Base-by-base conservation (phyloP, 1,140 invertebrate genomes). In the Chironomus tepperi region DNA sequence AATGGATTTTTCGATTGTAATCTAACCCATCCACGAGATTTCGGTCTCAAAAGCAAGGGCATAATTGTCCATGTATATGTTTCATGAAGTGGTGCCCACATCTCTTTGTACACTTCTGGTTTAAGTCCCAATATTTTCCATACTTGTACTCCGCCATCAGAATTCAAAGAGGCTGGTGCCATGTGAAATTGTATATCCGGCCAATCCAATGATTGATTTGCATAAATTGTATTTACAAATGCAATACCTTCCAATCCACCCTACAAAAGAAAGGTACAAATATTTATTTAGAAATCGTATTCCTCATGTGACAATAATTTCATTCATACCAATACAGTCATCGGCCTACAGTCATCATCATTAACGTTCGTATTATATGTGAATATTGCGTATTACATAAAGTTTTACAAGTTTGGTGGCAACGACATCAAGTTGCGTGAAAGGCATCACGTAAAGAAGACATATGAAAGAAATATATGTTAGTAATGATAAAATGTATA, bases 171-270 rank as follows among this genome's bases (percentile, higher is more conserved):
- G 0, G 93, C 93, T 0, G 93, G 91, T 1, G 92, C 91, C 89
- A 95, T 93, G 75, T 95, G 93, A 74, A 94, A 91, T 76, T 95
- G 92, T 74, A 95, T 89, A 77, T 95, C 93, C 0, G 93, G 93
- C 84, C 89, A 93, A 74, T 89, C 84, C 0, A 87, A 86, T 1
- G 88, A 88, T 67, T 82, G 79, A 79, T 93, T 94, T 0, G 92
- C 92, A 77, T 89, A 93, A 75, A 88, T 89, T 0, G 93, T 94
- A 76, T 93, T 93, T 0, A 95, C 88, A 79, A 94, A 95, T 1
- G 90, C 93, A 47, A 95, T 83, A 0, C 93, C 93, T 83, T 95
- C 93, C 2, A 95, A 88, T 0, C 93, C 93, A 2, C 93, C 93
- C 47, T 57, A n/a, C 12, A 15, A n/a, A 15, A 15, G 1, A 57